Evolutionary conservation across 2,888 invertebrate species (phyloP).

Genomic region (Chloroclysta siterata): DNA sequence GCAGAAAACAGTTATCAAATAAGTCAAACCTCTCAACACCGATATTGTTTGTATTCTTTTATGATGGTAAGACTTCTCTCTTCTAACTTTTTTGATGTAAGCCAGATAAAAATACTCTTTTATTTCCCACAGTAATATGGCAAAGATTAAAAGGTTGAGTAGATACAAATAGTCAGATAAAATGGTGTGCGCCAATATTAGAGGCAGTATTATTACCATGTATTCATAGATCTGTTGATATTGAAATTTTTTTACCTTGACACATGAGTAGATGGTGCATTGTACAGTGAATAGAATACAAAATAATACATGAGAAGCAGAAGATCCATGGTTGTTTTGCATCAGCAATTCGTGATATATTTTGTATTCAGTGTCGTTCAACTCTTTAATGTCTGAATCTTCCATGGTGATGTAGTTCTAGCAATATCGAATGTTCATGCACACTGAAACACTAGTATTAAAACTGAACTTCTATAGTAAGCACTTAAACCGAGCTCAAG

Average conservation of each 20-base stretch:
- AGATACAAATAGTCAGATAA: slow-evolving; percentile 63
- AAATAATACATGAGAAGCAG: slow-evolving; percentile 77
- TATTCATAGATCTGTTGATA: slow-evolving; percentile 82
- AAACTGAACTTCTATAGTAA: slow-evolving; percentile 1
- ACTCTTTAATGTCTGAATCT: slow-evolving; percentile 34
- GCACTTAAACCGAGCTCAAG: no score
- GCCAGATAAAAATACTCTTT: slow-evolving; percentile 35
- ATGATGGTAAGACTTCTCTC: slow-evolving; percentile 49
- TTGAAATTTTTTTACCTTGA: slow-evolving; percentile 45
- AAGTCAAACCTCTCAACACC: slow-evolving; percentile 88
- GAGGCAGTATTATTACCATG: slow-evolving; percentile 80
- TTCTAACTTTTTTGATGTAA: slow-evolving; percentile 36
- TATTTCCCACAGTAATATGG: slow-evolving; percentile 52
- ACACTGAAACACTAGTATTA: no score
- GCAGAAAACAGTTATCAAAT: slow-evolving; percentile 90
- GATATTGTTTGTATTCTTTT: slow-evolving; percentile 82
- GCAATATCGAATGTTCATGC: background rate
- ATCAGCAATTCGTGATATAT: slow-evolving; percentile 80
- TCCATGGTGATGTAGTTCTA: slow-evolving; percentile 24
- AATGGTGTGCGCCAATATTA: slow-evolving; percentile 84
- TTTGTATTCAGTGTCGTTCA: slow-evolving; percentile 73
- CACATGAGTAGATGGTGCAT: slow-evolving; percentile 60
- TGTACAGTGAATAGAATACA: slow-evolving; percentile 72
- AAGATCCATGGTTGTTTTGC: slow-evolving; percentile 83
- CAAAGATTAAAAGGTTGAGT: slow-evolving; percentile 59